phyloP scores from a whole-genome alignment of 2,113 vertebrate genomes.

The Rhadina sibilatrix region DNA sequence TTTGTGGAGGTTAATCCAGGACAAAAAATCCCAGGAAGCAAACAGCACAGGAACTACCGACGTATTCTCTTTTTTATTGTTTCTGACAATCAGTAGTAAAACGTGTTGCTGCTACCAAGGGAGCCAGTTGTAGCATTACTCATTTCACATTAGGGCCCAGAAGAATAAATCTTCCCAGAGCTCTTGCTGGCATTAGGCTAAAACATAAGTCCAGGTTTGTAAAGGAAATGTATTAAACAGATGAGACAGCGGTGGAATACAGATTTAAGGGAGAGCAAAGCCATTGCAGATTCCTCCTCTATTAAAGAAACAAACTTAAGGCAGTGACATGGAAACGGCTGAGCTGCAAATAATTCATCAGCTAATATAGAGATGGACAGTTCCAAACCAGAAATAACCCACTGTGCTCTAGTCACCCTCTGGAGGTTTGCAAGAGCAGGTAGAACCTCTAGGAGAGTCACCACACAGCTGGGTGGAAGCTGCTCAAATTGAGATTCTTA shows the following conservation, averaged over 20 bases:
- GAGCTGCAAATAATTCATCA: neutral
- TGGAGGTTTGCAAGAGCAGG: neutral
- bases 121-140: constrained; percentile 58
- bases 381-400: neutral
- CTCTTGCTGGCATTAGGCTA: constrained; percentile 53
- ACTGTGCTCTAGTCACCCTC: neutral
- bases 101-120: constrained; percentile 53
- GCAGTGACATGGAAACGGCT: neutral
- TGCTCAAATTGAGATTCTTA: neutral
- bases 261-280: neutral
- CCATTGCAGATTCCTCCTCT: neutral
- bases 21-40: constrained; percentile 49
- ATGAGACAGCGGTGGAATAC: constrained; percentile 9
- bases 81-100: constrained; percentile 70
- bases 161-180: constrained; percentile 58
- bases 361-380: neutral
- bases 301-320: neutral
- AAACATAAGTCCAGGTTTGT: constrained; percentile 56
- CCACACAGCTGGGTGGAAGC: neutral
- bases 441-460: neutral
- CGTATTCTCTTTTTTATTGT: constrained; percentile 55
- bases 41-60: constrained; percentile 33
- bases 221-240: constrained; percentile 51
- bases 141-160: constrained; percentile 57
- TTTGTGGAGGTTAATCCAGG: constrained; percentile 63